Evolutionary conservation across 2,113 vertebrate species (phyloP).

Genomic region (Ornithorhynchus anatinus): DNA sequence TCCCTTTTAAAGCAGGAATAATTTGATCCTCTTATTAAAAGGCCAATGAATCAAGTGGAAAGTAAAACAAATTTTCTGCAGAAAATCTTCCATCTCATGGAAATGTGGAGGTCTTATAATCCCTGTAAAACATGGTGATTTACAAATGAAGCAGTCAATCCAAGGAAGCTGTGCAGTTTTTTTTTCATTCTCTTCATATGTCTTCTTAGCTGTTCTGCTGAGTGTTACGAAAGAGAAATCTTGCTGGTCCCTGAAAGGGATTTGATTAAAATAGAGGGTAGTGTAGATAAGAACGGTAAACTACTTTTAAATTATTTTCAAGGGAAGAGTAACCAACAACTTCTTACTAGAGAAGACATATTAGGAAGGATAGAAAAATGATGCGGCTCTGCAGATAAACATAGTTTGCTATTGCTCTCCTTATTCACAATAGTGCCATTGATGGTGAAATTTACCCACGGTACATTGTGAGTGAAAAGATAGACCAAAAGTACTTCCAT

Average conservation of each 20-base stretch:
- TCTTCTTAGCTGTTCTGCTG: conserved; percentile 42
- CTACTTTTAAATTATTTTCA: conserved; percentile 57
- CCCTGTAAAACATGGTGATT: conserved; percentile 4
- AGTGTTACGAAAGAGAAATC: conserved; percentile 50
- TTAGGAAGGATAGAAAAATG: no score
- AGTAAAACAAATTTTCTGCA: no score
- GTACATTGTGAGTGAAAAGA: no score
- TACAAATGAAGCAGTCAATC: conserved; percentile 26
- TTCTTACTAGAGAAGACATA: no score
- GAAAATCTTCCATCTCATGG: conserved; percentile 5
- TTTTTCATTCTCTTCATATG: conserved; percentile 2
- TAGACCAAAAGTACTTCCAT: no score
- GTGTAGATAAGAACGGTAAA: conserved; percentile 46
- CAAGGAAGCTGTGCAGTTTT: conserved; percentile 34
- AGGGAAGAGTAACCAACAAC: conserved; percentile 48
- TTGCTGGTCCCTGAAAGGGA: conserved; percentile 46
- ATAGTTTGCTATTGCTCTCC: no score
- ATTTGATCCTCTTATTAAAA: no score
- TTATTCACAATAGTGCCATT: no score
- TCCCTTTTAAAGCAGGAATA: no score
- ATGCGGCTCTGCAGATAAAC: no score
- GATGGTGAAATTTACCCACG: no score
- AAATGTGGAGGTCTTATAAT: conserved; percentile 1
- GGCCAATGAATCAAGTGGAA: no score
- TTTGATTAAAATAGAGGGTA: conserved; percentile 42